Evolutionary conservation across 2,797 vertebrate genomes (phyloP).

Genomic region (Clarias platycephalus): DNA sequence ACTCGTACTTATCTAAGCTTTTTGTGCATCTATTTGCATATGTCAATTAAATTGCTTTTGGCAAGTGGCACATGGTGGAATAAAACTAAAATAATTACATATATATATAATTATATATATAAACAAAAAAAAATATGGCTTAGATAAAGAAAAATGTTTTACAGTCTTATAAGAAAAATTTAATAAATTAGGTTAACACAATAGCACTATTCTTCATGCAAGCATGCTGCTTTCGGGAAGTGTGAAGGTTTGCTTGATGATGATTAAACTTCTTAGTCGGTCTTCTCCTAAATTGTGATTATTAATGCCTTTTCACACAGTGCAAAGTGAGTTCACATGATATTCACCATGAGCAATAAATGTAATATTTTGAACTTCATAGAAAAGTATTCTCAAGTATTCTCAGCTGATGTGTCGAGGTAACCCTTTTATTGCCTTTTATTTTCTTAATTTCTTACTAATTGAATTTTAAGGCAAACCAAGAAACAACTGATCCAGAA

Average conservation of each 20-base stretch:
- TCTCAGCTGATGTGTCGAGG: background rate
- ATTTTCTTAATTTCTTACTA: background rate
- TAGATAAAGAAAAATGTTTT: background rate
- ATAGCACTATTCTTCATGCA: background rate
- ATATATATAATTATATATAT: background rate
- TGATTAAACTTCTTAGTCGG: background rate
- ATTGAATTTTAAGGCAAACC: background rate
- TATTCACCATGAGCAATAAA: background rate
- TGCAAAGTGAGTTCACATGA: background rate
- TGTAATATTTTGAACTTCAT: background rate
- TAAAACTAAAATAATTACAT: background rate
- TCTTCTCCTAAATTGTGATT: background rate
- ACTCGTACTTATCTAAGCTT: background rate
- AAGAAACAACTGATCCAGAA: background rate
- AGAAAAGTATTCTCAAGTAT: too few relatives aligned
- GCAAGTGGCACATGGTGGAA: background rate
- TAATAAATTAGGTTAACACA: background rate
- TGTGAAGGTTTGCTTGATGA: slow-evolving; percentile 1
- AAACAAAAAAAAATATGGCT: background rate
- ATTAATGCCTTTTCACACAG: background rate
- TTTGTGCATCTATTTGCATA: background rate
- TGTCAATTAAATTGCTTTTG: background rate
- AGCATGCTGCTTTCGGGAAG: background rate
- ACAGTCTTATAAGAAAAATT: background rate
- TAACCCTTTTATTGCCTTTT: too few relatives aligned